Base-by-base conservation (phyloP, 2,888 invertebrate species). In the Noctua janthe region DNA sequence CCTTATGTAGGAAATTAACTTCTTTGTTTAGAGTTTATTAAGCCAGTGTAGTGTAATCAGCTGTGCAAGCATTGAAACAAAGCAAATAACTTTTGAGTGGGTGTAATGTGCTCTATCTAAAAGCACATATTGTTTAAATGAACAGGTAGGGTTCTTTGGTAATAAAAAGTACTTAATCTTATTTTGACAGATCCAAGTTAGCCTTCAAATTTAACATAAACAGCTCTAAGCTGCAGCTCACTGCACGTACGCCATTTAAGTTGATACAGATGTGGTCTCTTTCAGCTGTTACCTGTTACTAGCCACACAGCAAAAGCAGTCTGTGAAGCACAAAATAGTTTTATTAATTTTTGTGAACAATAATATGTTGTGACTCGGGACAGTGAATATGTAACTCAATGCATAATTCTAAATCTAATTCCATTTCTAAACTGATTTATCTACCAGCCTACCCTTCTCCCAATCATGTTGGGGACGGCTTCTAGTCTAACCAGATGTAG, bases 21-120 rank as follows among this genome's bases (percentile, higher is more conserved):
- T n/a, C 43, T 62, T 84, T 82, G 71, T 84, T 71, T 49, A 15
- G 15, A 59, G 6, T 66, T 49, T 3, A 43, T 2, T 66, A 29
- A 4, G 39, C 23, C 23, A 29, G 29, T 71, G 8, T 71, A 35
- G 54, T 76, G 3, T 71, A 59, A 74, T 81, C 43, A 62, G 39
- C 56, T 67, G 51, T 71, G 59, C 15, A 47, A 70, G 62, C 62
- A 64, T 35, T n/a, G 29, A 35, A 39, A 66, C 64, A n/a, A 43
- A 43, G 29, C 15, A 47, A 75, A 47, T 54, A 35, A 49, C 7
- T 39, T 49, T n/a, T 8, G 6, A 47, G n/a, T 56, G 39, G 17
- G n/a, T 79, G 17, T 17, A 5, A 47, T 82, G n/a, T 20, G 43
- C n/a, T 17, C 17, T 23, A 6, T 79, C 1, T 67, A 23, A 17